phyloP scores from a whole-genome alignment of 53 echinoderm and acorn worm genomes.

The Paelopatides confundens region DNA sequence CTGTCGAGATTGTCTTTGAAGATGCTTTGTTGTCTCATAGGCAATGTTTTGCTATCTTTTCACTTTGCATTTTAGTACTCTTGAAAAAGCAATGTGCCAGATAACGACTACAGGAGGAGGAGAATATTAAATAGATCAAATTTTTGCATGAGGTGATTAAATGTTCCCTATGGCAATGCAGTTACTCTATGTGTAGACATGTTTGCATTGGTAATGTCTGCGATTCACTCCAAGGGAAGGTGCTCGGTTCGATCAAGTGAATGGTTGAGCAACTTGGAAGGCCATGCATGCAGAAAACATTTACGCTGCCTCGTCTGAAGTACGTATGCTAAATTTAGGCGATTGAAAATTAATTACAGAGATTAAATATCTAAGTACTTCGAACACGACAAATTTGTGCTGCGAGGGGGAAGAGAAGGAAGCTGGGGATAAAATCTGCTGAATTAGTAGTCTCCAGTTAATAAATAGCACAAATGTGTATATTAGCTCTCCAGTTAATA shows the following conservation, averaged over 20 bases:
- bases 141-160: conserved; percentile 36
- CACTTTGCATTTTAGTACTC: conserved; percentile 29
- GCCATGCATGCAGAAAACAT: conserved; percentile 10
- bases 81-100: conserved; percentile 23
- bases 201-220: conserved; percentile 34
- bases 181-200: conserved; percentile 39
- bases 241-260: neutral
- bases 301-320: neutral
- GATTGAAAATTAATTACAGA: conserved; percentile 11
- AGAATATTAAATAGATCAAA: conserved; percentile 41
- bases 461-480: too few species aligned
- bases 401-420: neutral
- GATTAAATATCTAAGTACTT: conserved; percentile 8
- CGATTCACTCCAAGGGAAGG: conserved; percentile 1
- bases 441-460: neutral
- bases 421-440: conserved; percentile 7
- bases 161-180: conserved; percentile 21
- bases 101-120: conserved; percentile 17
- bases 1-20: neutral
- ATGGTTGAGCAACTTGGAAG: neutral
- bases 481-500: neutral
- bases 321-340: neutral
- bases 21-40: conserved; percentile 18
- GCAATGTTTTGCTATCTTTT: conserved; percentile 30
- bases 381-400: conserved; percentile 16